Evolutionary conservation across 1,140 invertebrate species (phyloP).

Genomic region (Drosophila sproati): DNA sequence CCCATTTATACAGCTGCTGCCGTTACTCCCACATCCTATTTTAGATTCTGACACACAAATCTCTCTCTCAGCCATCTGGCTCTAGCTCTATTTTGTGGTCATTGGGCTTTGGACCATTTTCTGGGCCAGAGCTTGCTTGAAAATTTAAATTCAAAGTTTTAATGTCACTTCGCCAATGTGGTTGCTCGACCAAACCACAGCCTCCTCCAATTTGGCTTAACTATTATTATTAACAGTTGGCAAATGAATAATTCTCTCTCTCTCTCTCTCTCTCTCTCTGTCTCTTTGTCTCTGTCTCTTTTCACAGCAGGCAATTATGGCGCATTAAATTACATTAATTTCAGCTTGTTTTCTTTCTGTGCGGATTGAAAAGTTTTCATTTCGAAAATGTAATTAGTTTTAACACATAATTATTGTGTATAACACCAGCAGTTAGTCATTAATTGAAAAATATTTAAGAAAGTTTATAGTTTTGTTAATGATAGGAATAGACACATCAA

Average conservation of each 20-base stretch:
- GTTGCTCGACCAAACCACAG: constrained; percentile 24
- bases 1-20: constrained; percentile 55
- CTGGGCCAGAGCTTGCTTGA: constrained; percentile 30
- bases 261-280: constrained; percentile 15
- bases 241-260: constrained; percentile 33
- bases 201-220: constrained; percentile 55
- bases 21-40: background rate
- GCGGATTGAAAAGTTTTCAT: constrained; percentile 15
- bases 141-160: constrained; percentile 52
- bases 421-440: background rate
- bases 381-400: constrained; percentile 1
- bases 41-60: no score
- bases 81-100: constrained; percentile 39
- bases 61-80: constrained; percentile 10
- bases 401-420: background rate
- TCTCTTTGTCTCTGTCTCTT: background rate
- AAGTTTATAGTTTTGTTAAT: no score
- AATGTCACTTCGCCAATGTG: constrained; percentile 40
- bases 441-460: background rate
- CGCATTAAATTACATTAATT: constrained; percentile 38
- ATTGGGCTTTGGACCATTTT: constrained; percentile 6
- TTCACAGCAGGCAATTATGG: constrained; percentile 30
- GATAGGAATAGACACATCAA: no score
- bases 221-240: constrained; percentile 51
- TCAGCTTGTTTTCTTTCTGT: constrained; percentile 15